Percentiles rank a stretch among this genome's conserved stretches.
These are phyloP conservation scores for Temnothorax unifasciatus DNA, from an alignment of 2,888 invertebrate genomes.

Conservation along the genomic window DNA sequence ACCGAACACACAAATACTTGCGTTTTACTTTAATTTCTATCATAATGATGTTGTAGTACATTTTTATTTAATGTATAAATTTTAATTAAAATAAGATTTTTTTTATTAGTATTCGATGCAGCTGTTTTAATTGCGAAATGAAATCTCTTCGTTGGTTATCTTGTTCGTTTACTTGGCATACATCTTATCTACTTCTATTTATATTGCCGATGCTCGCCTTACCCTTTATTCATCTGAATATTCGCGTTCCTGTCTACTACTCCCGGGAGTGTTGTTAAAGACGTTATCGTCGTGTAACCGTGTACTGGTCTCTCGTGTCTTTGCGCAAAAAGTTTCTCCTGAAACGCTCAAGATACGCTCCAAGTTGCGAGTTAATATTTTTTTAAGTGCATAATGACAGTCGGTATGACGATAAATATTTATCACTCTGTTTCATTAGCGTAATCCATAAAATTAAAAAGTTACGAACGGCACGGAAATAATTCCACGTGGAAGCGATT, in stretches of 20 bases:
- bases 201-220: conserved; percentile 5
- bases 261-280: conserved; percentile 67
- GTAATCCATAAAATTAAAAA: conserved; percentile 8
- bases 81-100: neutral
- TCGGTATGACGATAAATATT: conserved; percentile 13
- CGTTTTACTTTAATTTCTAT: neutral
- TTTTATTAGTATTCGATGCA: neutral
- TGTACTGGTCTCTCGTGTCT: conserved; percentile 41
- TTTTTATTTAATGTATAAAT: neutral
- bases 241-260: conserved; percentile 45
- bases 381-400: conserved; percentile 5
- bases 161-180: neutral
- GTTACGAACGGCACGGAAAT: neutral
- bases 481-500: neutral
- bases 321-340: conserved; percentile 56
- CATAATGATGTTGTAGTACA: neutral
- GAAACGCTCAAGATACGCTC: conserved; percentile 5
- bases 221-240: neutral
- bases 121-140: neutral
- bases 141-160: conserved; percentile 14
- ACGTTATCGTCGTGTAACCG: conserved; percentile 53
- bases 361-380: conserved; percentile 31
- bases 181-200: conserved; percentile 4
- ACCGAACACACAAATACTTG: neutral
- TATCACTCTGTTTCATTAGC: conserved; percentile 23